Percentiles rank a stretch among this genome's conserved stretches.
Conservation (phyloP, 2,888 invertebrate species). For the Drosophila nigricruria region DNA sequence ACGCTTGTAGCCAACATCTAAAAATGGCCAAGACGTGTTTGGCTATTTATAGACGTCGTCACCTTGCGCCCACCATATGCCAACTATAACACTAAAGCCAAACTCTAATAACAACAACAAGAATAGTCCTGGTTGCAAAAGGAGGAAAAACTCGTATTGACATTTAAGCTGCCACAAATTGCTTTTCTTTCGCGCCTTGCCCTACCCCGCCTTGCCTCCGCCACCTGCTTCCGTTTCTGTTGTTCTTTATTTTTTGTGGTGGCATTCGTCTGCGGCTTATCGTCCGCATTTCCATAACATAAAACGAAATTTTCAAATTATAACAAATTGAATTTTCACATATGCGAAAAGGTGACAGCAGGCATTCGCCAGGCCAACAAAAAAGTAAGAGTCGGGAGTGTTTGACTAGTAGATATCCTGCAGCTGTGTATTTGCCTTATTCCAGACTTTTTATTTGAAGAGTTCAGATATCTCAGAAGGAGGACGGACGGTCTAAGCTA, state of each 20-base stretch:
- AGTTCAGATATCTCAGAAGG: not conserved
- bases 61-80: constrained; percentile 56
- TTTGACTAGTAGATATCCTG: not conserved
- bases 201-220: not conserved
- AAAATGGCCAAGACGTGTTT: constrained; percentile 71
- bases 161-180: constrained; percentile 80
- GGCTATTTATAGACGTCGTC: constrained; percentile 59
- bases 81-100: constrained; percentile 37
- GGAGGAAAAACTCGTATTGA: constrained; percentile 54
- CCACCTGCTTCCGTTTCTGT: constrained; percentile 1
- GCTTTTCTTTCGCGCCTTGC: constrained; percentile 55
- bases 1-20: constrained; percentile 37
- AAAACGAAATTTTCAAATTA: constrained; percentile 78
- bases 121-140: not conserved
- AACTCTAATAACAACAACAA: constrained; percentile 25
- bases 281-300: constrained; percentile 69
- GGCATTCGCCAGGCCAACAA: not conserved
- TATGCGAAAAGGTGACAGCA: constrained; percentile 21
- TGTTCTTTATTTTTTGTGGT: constrained; percentile 11
- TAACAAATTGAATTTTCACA: constrained; percentile 77
- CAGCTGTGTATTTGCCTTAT: not conserved
- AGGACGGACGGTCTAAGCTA: not conserved
- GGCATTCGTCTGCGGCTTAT: constrained; percentile 58
- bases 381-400: not conserved
- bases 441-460: too few species aligned